Evolutionary conservation across 2,797 vertebrate species (phyloP), one percentile per base, ranked within the genome.

Genomic region (Neosalanx taihuensis): DNA sequence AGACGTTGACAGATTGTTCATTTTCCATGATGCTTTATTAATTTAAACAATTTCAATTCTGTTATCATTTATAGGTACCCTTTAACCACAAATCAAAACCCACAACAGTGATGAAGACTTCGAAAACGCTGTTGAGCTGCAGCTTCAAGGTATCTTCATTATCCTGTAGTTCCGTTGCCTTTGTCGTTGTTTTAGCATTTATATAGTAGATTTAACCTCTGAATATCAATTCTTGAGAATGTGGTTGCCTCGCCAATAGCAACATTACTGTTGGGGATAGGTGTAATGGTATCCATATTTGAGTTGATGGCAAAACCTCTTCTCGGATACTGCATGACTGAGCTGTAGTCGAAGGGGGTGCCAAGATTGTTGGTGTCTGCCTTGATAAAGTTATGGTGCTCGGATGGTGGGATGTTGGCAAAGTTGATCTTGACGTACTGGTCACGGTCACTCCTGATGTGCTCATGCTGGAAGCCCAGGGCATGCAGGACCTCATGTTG

Each of bases 311-410:
- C 49, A 46, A 30, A 66, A 26, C 12, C 64, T 12, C 12, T 12
- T 66, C 76, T 79, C 67, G 84, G 76, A 2, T 91, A 91, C 79
- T 91, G 89, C 90, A 91, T 90, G 51, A 91, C 69, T 51, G 90
- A 90, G 63, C 71, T 67, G 23, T 90, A 90, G 70, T 90, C 88
- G 30, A 89, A 91, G 0, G 83, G 1, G 3, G 64, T 66, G 13
- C 29, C 9, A 41, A 66, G 64, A 46, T 66, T 66, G 41, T 66
- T 66, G 31, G 87, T 87, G 61, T 82, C 69, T 35, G 83, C 70
- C 70, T 86, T 88, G 67, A 2, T 76, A 82, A 89, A 89, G 80
- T 88, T 84, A 61, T 59, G 0, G 1, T 20, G 4, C 9, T 2
- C 71, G 77, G 70, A 64, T 30, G 68, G 3, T 2, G 49, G 12